These are phyloP conservation scores for Eulithis prunata DNA, from an alignment of 2,888 invertebrate species.

Conservation along the genomic window DNA sequence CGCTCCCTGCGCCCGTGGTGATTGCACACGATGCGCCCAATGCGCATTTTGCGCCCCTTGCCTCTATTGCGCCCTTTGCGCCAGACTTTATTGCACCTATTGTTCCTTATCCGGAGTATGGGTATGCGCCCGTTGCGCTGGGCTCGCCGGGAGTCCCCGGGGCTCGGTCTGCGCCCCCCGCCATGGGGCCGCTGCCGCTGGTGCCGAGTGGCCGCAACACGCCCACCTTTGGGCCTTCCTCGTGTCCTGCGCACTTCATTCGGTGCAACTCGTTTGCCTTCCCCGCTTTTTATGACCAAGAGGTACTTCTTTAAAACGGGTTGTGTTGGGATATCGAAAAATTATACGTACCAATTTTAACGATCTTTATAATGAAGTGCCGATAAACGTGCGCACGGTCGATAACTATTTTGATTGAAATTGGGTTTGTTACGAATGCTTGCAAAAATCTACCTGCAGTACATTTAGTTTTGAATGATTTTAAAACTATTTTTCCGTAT, in stretches of 20 bases:
- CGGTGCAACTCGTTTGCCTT: constrained; percentile 44
- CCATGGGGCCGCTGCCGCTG: constrained; percentile 35
- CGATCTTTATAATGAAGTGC: constrained; percentile 7
- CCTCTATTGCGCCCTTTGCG: constrained; percentile 33
- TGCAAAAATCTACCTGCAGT: constrained; percentile 21
- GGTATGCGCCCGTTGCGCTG: constrained; percentile 18
- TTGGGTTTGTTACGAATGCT: constrained; percentile 28
- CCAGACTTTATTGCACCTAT: constrained; percentile 23
- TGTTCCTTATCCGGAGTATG: constrained; percentile 27
- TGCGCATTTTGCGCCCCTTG: constrained; percentile 37
- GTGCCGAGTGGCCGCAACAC: constrained; percentile 37
- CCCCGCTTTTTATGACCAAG: constrained; percentile 56
- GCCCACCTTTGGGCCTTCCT: constrained; percentile 38
- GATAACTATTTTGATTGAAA: constrained; percentile 11
- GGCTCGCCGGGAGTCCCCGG: constrained; percentile 9
- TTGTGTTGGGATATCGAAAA: constrained; percentile 38
- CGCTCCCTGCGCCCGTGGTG: constrained; percentile 43
- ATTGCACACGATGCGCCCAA: constrained; percentile 27
- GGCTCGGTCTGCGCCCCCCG: constrained; percentile 44
- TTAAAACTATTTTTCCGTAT: constrained; percentile 17
- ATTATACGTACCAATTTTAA: constrained; percentile 14
- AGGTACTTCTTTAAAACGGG: constrained; percentile 43
- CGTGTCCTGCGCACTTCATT: constrained; percentile 40
- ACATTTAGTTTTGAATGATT: constrained; percentile 6
- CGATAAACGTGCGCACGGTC: constrained; percentile 4